Conservation (phyloP, 2,888 invertebrate species). For the Nomada fabriciana region DNA sequence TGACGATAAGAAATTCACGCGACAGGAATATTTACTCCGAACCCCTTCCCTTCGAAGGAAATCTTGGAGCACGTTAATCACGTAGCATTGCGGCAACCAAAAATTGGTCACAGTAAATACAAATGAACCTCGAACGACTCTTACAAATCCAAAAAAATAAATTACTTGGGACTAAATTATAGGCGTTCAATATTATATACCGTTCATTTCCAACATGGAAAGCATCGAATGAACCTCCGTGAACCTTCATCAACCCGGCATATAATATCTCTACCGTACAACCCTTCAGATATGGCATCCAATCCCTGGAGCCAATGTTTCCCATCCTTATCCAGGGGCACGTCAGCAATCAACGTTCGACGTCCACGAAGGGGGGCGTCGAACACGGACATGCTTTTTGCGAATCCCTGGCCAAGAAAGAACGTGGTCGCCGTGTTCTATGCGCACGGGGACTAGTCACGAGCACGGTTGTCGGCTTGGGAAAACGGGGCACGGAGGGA, state of each 20-base stretch:
- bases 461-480: conserved; percentile 11
- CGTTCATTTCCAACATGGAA: too few relatives aligned
- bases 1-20: conserved; percentile 8
- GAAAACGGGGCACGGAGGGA: conserved; percentile 49
- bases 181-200: too few relatives aligned
- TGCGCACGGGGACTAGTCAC: conserved; percentile 35
- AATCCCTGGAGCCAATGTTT: neutral
- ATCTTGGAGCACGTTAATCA: too few relatives aligned
- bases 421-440: conserved; percentile 33
- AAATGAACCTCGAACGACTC: too few relatives aligned
- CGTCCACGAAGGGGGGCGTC: neutral
- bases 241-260: neutral
- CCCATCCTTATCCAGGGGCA: neutral
- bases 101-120: too few relatives aligned
- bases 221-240: neutral
- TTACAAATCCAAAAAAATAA: too few relatives aligned
- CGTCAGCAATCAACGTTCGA: conserved; percentile 50
- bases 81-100: too few relatives aligned
- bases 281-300: neutral
- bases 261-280: neutral
- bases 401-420: conserved; percentile 42
- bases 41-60: too few relatives aligned
- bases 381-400: conserved; percentile 55
- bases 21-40: too few relatives aligned
- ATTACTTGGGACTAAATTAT: too few relatives aligned